phyloP scores from a whole-genome alignment of 2,113 vertebrate genomes.

The Hippolais icterina region DNA sequence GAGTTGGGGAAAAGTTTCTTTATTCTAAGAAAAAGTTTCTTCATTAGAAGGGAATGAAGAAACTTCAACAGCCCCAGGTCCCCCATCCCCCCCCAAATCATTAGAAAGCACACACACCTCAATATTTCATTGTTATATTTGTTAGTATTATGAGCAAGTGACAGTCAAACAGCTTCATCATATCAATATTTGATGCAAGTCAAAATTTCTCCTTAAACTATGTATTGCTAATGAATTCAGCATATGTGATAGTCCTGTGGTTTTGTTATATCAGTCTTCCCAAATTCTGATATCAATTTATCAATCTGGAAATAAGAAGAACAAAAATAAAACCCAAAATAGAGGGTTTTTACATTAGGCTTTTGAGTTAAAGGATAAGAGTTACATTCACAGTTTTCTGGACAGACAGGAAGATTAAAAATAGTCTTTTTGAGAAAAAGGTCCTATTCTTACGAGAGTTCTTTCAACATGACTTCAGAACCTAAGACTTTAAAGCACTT shows the following conservation, averaged over 20 bases:
- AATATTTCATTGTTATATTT: neutral
- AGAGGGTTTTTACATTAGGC: neutral
- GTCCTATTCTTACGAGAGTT: neutral
- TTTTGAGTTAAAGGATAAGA: neutral
- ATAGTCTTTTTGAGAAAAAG: neutral
- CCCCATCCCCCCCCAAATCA: rapidly evolving
- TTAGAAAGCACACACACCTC: neutral
- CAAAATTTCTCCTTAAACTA: neutral
- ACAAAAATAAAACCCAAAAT: neutral
- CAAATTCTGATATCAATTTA: neutral
- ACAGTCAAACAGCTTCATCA: neutral
- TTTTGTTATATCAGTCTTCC: neutral
- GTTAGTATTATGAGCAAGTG: neutral
- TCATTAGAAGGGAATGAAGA: neutral
- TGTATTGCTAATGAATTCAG: neutral
- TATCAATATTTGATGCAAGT: neutral
- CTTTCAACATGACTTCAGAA: neutral
- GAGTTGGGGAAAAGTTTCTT: neutral
- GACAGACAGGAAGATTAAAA: neutral
- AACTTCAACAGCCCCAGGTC: rapidly evolving
- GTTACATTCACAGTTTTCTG: neutral
- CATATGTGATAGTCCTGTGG: neutral
- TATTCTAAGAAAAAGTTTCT: neutral
- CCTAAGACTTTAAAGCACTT: neutral
- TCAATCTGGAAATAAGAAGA: neutral